Percentiles rank a stretch among this genome's conserved stretches.
Evolutionary conservation across 1,140 invertebrate species (phyloP).

Genomic region (Linepithema humile): DNA sequence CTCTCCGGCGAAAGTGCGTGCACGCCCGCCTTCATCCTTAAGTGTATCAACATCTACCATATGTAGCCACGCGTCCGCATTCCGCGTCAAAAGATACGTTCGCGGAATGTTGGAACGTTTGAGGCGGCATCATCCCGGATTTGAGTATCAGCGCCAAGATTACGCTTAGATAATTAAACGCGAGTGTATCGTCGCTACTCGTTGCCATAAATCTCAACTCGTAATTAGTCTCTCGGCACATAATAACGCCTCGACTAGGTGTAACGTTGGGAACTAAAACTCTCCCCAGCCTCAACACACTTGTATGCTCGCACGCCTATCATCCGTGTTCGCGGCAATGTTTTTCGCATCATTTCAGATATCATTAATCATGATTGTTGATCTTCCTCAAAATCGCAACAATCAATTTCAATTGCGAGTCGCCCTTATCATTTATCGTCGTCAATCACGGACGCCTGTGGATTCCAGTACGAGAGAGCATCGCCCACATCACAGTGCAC

Average conservation of each 20-base stretch:
- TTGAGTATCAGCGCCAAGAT: constrained; percentile 48
- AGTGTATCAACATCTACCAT: constrained; percentile 49
- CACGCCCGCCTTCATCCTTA: neutral
- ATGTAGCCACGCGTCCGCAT: constrained; percentile 47
- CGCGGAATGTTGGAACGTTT: constrained; percentile 39
- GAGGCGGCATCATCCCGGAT: constrained; percentile 47
- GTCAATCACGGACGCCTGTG: constrained; percentile 24
- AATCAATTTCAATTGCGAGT: constrained; percentile 25
- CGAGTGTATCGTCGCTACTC: constrained; percentile 45
- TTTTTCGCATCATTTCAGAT: constrained; percentile 19
- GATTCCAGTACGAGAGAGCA: neutral
- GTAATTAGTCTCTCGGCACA: constrained; percentile 53
- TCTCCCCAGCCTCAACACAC: constrained; percentile 12
- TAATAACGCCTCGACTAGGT: constrained; percentile 41
- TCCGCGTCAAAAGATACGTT: constrained; percentile 52
- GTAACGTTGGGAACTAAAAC: constrained; percentile 44
- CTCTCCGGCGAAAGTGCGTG: neutral
- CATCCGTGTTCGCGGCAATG: neutral
- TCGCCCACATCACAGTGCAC: neutral
- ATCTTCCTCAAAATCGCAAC: neutral
- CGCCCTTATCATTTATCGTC: neutral
- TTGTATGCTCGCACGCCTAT: constrained; percentile 16
- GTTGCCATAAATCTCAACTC: constrained; percentile 57
- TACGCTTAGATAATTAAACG: constrained; percentile 56
- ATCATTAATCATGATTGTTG: constrained; percentile 30